These are phyloP conservation scores for Drosophila yooni DNA, from an alignment of 2,888 invertebrate species.

Conservation along the genomic window DNA sequence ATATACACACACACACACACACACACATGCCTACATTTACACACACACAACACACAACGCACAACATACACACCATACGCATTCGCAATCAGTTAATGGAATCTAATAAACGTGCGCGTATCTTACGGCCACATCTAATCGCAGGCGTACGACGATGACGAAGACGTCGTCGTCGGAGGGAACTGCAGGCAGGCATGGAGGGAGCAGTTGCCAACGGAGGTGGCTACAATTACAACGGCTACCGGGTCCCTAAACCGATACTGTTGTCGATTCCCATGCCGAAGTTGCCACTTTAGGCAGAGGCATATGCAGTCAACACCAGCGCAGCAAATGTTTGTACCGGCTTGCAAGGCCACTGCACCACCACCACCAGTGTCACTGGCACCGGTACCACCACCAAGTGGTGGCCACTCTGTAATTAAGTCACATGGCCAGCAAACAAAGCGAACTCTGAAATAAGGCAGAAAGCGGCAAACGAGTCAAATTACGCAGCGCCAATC, in stretches of 20 bases:
- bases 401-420: slow-evolving; percentile 64
- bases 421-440: slow-evolving; percentile 54
- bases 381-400: slow-evolving; percentile 9
- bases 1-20: background rate
- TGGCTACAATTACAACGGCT: slow-evolving; percentile 38
- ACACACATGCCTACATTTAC: background rate
- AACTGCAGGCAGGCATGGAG: slow-evolving; percentile 3
- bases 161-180: slow-evolving; percentile 21
- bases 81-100: slow-evolving; percentile 78
- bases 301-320: slow-evolving; percentile 33
- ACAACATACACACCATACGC: slow-evolving; percentile 19
- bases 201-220: slow-evolving; percentile 12
- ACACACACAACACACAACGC: slow-evolving; percentile 1
- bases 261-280: background rate
- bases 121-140: slow-evolving; percentile 76
- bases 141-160: slow-evolving; percentile 55
- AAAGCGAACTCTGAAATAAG: slow-evolving; percentile 23
- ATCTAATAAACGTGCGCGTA: slow-evolving; percentile 79
- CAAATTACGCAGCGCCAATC: slow-evolving; percentile 35
- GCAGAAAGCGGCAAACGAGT: slow-evolving; percentile 8
- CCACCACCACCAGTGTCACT: slow-evolving; percentile 20
- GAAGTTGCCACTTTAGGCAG: slow-evolving; percentile 2
- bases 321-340: slow-evolving; percentile 24
- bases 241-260: slow-evolving; percentile 25
- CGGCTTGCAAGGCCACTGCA: slow-evolving; percentile 50